Evolutionary conservation across 2,113 vertebrate genomes (phyloP), one percentile per base, ranked within the genome.

Genomic region (Indicator maculatus): DNA sequence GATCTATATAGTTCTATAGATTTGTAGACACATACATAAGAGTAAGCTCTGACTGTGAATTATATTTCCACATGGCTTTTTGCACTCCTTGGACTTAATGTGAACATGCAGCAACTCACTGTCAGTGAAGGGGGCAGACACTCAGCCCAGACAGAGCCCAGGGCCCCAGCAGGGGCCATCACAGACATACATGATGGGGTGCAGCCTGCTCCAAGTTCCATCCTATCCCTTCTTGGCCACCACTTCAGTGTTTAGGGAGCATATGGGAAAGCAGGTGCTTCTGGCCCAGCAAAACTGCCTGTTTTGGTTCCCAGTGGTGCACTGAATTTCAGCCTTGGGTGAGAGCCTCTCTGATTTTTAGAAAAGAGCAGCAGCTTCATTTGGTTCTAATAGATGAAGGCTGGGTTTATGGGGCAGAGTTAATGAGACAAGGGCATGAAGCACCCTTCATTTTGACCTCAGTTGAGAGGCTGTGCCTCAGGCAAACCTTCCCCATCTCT

Each of bases 401-500:
- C 31, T 8, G 6, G 33, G 52, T 74, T 65, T 74, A 38, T 8
- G 21, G 30, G 28, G 21, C 26, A 64, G 59, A 80, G 55, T 81
- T 30, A 81, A 81, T 47, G 36, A 77, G 21, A 33, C 38, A 77
- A 81, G 23, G 53, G 36, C 24, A 47, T 16, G 15, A 23, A 14
- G 75, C 4, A 1, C 9, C n/a, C 8, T 11, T 64, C 0, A 0
- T 55, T 81, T 30, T n/a, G 47, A 50, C 7, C 39, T 80, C 41
- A 30, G 11, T 0, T 69, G 55, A 73, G 27, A 77, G 26, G 14
- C 30, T 36, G 5, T 28, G 24, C 21, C 52, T 78, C 52, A 75
- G 39, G 53, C 79, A 86, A 86, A 86, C 39, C 27, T 83, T 56
- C 31, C 44, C 26, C 30, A 44, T 38, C 14, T 33, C 41, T 64